Conservation (phyloP, 2,113 vertebrate species). For the Prolemur simus region DNA sequence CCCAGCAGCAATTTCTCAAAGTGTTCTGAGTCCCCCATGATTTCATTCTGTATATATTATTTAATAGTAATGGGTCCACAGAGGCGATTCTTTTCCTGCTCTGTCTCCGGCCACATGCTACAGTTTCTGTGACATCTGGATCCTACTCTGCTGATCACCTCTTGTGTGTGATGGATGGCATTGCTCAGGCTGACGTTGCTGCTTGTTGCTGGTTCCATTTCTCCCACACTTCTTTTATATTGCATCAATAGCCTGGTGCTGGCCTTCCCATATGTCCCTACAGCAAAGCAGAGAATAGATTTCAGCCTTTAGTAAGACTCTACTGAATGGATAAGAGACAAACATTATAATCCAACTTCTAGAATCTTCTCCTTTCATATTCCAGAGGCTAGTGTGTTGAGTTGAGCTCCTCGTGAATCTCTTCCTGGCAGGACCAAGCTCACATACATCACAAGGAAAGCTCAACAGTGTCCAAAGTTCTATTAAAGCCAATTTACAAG, state of each 20-base stretch:
- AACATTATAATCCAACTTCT: not conserved
- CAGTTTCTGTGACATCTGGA: not conserved
- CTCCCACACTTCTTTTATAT: not conserved
- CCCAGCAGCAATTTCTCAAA: not conserved
- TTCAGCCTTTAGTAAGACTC: not conserved
- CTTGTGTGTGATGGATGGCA: not conserved
- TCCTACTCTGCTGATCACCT: not conserved
- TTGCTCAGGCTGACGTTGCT: not conserved
- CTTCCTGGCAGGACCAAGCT: not conserved
- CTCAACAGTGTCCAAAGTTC: not conserved
- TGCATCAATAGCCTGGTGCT: not conserved
- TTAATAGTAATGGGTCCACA: not conserved
- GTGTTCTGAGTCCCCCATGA: not conserved
- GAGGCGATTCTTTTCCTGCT: not conserved
- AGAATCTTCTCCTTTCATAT: not conserved
- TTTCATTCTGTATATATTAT: not conserved
- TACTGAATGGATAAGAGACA: not conserved
- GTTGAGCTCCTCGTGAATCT: not conserved
- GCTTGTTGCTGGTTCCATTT: not conserved
- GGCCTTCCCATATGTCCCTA: not conserved
- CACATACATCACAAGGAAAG: not conserved
- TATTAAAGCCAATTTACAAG: not conserved
- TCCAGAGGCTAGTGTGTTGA: not conserved
- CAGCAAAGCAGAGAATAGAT: not conserved
- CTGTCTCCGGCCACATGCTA: not conserved